A percentile compares a stretch with the other conserved stretches of the same genome.
Evolutionary conservation across 1,140 invertebrate genomes (phyloP).

Genomic region (Campoletis sonorensis): DNA sequence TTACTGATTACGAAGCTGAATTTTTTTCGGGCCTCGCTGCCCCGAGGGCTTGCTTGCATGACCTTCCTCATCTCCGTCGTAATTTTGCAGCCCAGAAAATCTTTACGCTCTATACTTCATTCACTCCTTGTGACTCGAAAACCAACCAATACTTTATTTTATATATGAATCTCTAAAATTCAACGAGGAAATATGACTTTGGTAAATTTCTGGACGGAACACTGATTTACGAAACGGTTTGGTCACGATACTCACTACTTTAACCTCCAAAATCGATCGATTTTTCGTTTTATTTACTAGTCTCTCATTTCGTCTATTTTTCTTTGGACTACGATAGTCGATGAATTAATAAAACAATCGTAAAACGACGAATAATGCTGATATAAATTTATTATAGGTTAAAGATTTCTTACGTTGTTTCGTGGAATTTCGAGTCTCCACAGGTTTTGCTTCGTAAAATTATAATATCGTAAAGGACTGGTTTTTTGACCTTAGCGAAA

Average conservation of each 20-base stretch:
- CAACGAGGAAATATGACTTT: background rate
- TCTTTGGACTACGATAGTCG: no score
- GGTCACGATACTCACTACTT: no score
- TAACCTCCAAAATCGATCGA: no score
- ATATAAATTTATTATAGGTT: no score
- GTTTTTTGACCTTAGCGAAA: background rate
- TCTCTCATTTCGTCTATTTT: no score
- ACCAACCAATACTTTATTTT: background rate
- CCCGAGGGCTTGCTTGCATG: slow-evolving; percentile 34
- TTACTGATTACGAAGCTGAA: slow-evolving; percentile 73
- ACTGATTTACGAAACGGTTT: no score
- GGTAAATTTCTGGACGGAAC: no score
- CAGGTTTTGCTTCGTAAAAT: slow-evolving; percentile 63
- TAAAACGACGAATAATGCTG: no score
- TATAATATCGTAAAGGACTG: slow-evolving; percentile 66
- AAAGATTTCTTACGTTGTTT: no score
- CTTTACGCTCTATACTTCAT: slow-evolving; percentile 38
- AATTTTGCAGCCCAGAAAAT: slow-evolving; percentile 4
- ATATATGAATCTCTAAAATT: background rate
- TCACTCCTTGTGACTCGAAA: slow-evolving; percentile 7
- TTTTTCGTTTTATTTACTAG: no score
- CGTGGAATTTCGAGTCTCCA: no score
- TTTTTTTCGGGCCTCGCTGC: slow-evolving; percentile 36
- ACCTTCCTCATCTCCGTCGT: slow-evolving; percentile 9
- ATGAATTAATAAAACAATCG: no score